Conservation (phyloP, 1,140 invertebrate genomes). For the Zaprionus nigranus region DNA sequence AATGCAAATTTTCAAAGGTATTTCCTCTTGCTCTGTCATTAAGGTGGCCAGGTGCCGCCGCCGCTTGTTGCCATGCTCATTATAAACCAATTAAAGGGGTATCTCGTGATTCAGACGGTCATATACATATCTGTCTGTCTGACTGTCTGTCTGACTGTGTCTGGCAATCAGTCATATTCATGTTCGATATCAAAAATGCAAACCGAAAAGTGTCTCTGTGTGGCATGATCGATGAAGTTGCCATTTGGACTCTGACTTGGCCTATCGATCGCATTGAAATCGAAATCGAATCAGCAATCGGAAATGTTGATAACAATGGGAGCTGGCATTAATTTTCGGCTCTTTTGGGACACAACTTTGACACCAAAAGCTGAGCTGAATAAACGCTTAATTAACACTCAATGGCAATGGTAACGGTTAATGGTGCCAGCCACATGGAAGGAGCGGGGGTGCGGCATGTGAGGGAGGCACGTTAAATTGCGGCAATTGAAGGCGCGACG, state of each 20-base stretch:
- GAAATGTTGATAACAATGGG: conserved; percentile 68
- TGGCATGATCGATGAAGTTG: conserved; percentile 74
- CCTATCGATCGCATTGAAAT: conserved; percentile 30
- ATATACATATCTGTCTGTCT: background rate
- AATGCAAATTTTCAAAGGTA: conserved; percentile 35
- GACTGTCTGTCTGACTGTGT: background rate
- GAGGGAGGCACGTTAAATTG: conserved; percentile 26
- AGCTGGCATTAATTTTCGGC: conserved; percentile 76
- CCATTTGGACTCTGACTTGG: conserved; percentile 58
- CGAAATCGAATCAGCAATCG: conserved; percentile 59
- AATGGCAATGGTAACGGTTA: conserved; percentile 66
- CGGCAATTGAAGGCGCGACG: conserved; percentile 79
- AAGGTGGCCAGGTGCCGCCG: conserved; percentile 37
- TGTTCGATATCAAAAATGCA: conserved; percentile 40
- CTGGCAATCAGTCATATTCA: conserved; percentile 51
- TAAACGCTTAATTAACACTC: conserved; percentile 83
- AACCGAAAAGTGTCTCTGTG: background rate
- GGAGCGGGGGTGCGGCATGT: background rate
- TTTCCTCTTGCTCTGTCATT: conserved; percentile 61
- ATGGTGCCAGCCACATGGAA: conserved; percentile 17
- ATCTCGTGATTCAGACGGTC: conserved; percentile 19
- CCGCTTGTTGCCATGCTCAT: conserved; percentile 13
- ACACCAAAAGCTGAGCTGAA: conserved; percentile 67
- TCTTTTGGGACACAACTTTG: conserved; percentile 78
- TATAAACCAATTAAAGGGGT: conserved; percentile 46